These are phyloP conservation scores for Myrmecophaga tridactyla DNA, from an alignment of 2,113 vertebrate species.

Conservation along the genomic window DNA sequence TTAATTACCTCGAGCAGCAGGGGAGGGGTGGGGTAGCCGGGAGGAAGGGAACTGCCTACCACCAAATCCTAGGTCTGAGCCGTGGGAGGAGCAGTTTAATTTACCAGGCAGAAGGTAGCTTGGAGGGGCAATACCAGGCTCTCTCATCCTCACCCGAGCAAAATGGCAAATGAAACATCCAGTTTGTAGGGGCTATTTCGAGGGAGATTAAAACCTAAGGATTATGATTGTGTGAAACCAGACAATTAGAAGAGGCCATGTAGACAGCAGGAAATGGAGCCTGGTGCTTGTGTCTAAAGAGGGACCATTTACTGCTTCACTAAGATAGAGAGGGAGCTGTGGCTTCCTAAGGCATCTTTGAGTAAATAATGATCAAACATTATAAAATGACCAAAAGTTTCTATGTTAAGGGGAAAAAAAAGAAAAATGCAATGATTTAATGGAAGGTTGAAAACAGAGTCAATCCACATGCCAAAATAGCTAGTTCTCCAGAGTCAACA, in stretches of 20 bases:
- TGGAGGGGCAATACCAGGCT: not conserved
- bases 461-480: not conserved
- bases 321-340: not conserved
- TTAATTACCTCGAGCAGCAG: slow-evolving; percentile 71
- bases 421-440: not conserved
- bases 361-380: not conserved
- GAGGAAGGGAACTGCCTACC: too few species aligned
- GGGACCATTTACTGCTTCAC: not conserved
- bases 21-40: too few species aligned
- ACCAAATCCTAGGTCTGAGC: slow-evolving; percentile 53
- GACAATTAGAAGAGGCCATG: not conserved
- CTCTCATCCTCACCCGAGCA: not conserved
- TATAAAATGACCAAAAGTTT: not conserved
- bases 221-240: not conserved
- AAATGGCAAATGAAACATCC: slow-evolving; percentile 5
- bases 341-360: not conserved
- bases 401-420: not conserved
- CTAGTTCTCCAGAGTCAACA: not conserved
- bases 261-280: not conserved
- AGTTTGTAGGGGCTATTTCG: not conserved
- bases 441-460: slow-evolving; percentile 32
- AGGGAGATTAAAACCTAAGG: not conserved
- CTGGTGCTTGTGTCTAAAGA: not conserved
- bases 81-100: slow-evolving; percentile 62
- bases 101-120: slow-evolving; percentile 61